Percentiles rank a stretch among this genome's conserved stretches.
phyloP scores from a whole-genome alignment of 2,113 vertebrate genomes.

The Raphicerus campestris region DNA sequence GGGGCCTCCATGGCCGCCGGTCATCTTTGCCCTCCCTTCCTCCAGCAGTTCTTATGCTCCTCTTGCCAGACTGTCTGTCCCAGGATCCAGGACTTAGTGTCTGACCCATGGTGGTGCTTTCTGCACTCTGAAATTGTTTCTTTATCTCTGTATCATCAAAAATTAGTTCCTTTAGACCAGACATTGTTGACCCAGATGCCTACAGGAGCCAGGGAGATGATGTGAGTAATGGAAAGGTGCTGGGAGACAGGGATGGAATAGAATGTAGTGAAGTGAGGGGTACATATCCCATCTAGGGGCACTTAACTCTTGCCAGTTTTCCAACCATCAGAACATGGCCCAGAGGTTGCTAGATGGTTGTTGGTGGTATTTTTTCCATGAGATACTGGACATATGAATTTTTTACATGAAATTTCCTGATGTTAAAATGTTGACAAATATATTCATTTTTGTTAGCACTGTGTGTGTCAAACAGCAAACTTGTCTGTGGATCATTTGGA shows the following conservation, averaged over 20 bases:
- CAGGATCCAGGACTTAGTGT: background rate
- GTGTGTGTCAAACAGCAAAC: background rate
- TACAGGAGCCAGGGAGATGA: background rate
- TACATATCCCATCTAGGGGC: background rate
- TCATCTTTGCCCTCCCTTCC: background rate
- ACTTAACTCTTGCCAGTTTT: background rate
- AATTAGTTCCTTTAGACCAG: background rate
- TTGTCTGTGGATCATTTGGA: background rate
- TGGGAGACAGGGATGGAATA: background rate
- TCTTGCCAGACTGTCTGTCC: background rate
- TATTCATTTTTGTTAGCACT: background rate
- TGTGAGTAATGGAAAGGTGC: background rate
- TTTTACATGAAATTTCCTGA: background rate
- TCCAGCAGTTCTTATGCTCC: background rate
- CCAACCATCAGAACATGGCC: background rate
- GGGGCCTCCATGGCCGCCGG: background rate
- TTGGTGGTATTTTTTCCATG: background rate
- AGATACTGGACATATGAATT: background rate
- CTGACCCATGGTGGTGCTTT: background rate
- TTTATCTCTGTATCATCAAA: background rate
- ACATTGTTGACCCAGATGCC: background rate
- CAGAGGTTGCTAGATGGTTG: background rate
- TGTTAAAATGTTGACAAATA: background rate
- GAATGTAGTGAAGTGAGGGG: background rate
- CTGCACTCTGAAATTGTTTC: background rate